Conservation (phyloP, 2,888 invertebrate genomes). For the Drosophila meridionalis region DNA sequence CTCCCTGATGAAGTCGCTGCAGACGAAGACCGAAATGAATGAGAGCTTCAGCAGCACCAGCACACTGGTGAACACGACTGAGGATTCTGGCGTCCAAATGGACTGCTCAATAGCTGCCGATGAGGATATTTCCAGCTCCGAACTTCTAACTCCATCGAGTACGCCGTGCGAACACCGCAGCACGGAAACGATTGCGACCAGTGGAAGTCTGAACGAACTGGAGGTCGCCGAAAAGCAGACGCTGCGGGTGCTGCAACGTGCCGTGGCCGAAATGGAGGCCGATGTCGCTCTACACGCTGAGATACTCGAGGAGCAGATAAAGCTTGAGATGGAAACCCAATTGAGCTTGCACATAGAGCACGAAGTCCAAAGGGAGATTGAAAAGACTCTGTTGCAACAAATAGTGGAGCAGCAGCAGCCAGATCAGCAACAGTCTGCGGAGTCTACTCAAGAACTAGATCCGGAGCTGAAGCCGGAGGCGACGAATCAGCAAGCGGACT, state of each 20-base stretch:
- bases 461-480: background rate
- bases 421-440: background rate
- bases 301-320: constrained; percentile 28
- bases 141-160: background rate
- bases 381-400: background rate
- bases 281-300: constrained; percentile 48
- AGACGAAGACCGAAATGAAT: background rate
- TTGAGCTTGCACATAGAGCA: background rate
- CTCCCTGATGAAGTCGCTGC: constrained; percentile 13
- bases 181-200: constrained; percentile 7
- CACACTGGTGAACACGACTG: constrained; percentile 9
- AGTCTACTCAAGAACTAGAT: background rate
- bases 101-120: constrained; percentile 44
- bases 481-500: background rate
- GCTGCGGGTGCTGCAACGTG: constrained; percentile 57
- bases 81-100: constrained; percentile 54
- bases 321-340: constrained; percentile 12
- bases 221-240: constrained; percentile 54
- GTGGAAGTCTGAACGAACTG: constrained; percentile 27
- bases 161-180: constrained; percentile 6
- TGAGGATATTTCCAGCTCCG: constrained; percentile 15
- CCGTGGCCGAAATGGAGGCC: constrained; percentile 71
- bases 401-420: background rate
- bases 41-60: constrained; percentile 14
- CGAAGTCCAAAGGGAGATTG: background rate